Percentiles rank a stretch among this genome's conserved stretches.
These are phyloP conservation scores for Ageneiosus marmoratus DNA, from an alignment of 2,113 vertebrate genomes.

Conservation along the genomic window DNA sequence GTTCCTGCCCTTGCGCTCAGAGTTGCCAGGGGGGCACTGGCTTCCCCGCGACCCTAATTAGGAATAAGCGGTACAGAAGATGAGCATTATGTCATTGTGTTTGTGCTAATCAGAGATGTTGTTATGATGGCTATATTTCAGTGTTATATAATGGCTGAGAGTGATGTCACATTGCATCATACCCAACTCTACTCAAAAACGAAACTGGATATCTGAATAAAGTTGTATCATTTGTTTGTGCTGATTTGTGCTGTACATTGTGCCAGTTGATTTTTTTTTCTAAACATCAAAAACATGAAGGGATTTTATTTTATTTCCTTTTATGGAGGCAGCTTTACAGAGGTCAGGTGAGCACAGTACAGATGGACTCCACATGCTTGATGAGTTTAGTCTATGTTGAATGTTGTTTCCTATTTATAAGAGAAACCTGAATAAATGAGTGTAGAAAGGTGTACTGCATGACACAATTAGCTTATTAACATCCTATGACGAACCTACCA, in stretches of 20 bases:
- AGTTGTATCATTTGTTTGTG: neutral
- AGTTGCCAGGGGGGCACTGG: too few relatives aligned
- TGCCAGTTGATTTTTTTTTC: neutral
- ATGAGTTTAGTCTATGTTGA: neutral
- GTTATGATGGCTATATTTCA: neutral
- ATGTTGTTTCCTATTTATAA: neutral
- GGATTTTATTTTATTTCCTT: neutral
- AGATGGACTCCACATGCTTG: neutral
- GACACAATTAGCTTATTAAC: neutral
- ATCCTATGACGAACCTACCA: neutral
- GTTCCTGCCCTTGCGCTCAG: too few relatives aligned
- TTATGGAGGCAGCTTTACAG: neutral
- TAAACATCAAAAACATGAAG: neutral
- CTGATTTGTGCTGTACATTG: neutral
- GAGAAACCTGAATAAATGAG: neutral
- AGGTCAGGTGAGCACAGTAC: neutral
- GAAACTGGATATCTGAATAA: neutral
- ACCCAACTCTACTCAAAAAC: neutral
- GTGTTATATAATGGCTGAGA: neutral
- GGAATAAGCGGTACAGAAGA: too few relatives aligned
- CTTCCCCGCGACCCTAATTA: too few relatives aligned
- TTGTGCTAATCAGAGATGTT: neutral
- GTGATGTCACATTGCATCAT: neutral
- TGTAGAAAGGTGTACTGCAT: neutral
- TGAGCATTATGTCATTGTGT: too few relatives aligned